phyloP scores from a whole-genome alignment of 1,140 invertebrate species.

The Notospermus geniculatus region DNA sequence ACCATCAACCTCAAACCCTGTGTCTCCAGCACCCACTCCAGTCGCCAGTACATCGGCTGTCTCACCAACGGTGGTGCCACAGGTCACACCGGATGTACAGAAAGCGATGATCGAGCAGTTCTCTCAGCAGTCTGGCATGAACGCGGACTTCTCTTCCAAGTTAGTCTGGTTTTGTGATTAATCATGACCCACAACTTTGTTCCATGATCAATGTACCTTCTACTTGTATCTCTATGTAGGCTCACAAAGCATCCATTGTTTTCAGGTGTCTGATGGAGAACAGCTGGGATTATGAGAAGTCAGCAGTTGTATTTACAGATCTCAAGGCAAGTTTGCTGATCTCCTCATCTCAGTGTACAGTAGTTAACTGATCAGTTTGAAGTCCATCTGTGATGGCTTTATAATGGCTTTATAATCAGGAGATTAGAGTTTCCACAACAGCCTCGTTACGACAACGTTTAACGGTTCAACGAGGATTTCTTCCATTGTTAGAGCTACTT shows the following conservation, averaged over 20 bases:
- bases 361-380: not conserved
- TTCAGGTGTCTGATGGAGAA: conserved; percentile 7
- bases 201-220: too few species aligned
- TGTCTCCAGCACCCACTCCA: not conserved
- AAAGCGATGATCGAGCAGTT: not conserved
- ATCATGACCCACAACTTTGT: too few species aligned
- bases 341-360: not conserved
- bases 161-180: not conserved
- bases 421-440: not conserved
- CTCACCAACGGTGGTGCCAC: not conserved
- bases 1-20: too few species aligned
- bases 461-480: not conserved
- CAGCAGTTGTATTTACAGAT: not conserved
- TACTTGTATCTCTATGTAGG: not conserved
- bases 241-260: not conserved
- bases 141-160: conserved; percentile 5
- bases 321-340: not conserved
- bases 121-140: conserved; percentile 3
- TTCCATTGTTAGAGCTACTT: too few species aligned
- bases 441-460: not conserved
- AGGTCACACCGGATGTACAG: not conserved
- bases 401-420: not conserved
- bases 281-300: conserved; percentile 11
- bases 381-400: not conserved
- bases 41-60: not conserved